Evolutionary conservation across 2,113 vertebrate species (phyloP), one percentile per base, ranked within the genome.

Genomic region (Tragulus kanchil): DNA sequence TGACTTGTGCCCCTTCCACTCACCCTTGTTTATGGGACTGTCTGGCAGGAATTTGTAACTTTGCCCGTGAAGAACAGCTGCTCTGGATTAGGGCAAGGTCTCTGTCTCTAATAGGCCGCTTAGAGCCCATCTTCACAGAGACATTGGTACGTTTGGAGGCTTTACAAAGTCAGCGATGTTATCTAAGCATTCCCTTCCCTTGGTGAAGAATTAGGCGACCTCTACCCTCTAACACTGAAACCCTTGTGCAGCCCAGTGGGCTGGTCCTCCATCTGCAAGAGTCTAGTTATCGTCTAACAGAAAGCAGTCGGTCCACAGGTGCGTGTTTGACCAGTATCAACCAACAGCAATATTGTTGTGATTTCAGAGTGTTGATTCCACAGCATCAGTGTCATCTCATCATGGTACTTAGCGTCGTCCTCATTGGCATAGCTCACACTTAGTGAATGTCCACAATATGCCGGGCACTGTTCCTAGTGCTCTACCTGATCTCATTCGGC

Each of bases 401-500:
- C 11, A 2, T 11, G 14, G 16, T 42, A 17, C 31, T 23, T n/a
- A 13, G 48, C 1, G 2, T 16, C 3, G 0, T 10, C 73, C 0
- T 45, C 26, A 4, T 31, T 9, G 2, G 1, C 0, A 7, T 19
- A 6, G 50, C 59, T 69, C 56, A 28, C 11, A 2, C 67, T 58
- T 54, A 3, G 13, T 11, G 8, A 54, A 2, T 1, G 8, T n/a
- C 42, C 45, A 12, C 6, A 0, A 0, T 0, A 6, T 42, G 64
- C 50, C 17, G 52, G 78, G 56, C 15, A 3, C 36, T 13, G 2
- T 82, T 58, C 31, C 58, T 3, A 1, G 36, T 9, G 45, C 61
- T 61, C 1, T 10, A 19, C 26, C 3, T 5, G 73, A 23, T 23
- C 42, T 31, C 25, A 1, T 3, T 7, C 12, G 48, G 82, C 54